Evolutionary conservation across 1,140 invertebrate species (phyloP).

Genomic region (Neelides sp.): DNA sequence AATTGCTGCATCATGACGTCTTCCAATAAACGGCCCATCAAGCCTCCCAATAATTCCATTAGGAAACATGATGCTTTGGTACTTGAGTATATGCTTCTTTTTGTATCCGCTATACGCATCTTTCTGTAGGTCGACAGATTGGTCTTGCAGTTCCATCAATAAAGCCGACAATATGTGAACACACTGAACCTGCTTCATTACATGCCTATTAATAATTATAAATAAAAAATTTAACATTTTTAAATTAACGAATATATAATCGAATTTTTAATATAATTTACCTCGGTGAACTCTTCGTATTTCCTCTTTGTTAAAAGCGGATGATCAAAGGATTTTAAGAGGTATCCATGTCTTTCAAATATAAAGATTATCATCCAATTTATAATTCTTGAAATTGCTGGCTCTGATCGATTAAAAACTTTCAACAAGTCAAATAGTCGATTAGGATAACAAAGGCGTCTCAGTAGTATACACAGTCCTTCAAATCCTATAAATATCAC

Average conservation of each 20-base stretch:
- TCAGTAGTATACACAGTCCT: conserved; percentile 2
- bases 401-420: neutral
- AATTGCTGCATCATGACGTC: conserved; percentile 14
- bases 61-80: conserved; percentile 8
- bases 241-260: neutral
- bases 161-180: conserved; percentile 12
- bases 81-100: conserved; percentile 11
- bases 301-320: neutral
- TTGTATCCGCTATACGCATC: conserved; percentile 11
- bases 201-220: neutral
- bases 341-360: neutral
- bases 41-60: conserved; percentile 15
- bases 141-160: conserved; percentile 19
- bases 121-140: conserved; percentile 15
- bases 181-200: neutral
- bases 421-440: neutral
- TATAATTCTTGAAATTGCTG: neutral
- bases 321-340: neutral
- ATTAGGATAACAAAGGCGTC: conserved; percentile 9
- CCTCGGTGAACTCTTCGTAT: conserved; percentile 1
- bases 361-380: conserved; percentile 1
- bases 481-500: conserved; percentile 3
- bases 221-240: neutral
- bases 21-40: conserved; percentile 14
- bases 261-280: neutral